Base-by-base conservation (phyloP, 2,888 invertebrate species). In the Dusona sp. region DNA sequence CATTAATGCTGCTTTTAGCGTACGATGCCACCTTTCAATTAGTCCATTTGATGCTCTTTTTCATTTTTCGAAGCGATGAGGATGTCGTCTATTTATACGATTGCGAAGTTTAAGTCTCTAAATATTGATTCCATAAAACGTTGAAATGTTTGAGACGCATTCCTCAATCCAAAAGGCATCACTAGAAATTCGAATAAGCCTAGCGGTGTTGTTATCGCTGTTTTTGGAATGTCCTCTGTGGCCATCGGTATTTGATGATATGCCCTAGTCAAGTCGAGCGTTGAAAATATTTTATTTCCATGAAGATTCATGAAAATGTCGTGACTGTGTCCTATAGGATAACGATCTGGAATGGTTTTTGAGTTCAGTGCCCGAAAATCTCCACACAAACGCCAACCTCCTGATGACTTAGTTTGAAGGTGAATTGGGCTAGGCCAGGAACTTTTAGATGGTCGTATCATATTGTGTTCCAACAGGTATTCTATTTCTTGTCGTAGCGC, bases 281-380 rank as follows among this genome's bases (percentile, higher is more conserved):
- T 33, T 33, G 33, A 2, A 33, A 33, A 33, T 33, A 33, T 33
- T 33, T 33, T 33, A 3, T 33, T 33, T 33, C 33, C 4, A 4
- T 33, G 33, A 33, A 33, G 33, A 33, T 4, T 4, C 33, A 33
- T 33, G 33, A 33, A 33, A 33, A 33, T 33, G 33, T 33, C 33
- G 33, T 33, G 33, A 33, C 33, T 33, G 33, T 33, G 33, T 33
- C 4, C 33, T 33, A 4, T 33, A 33, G n/a, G 72, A n/a, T 51
- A 72, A 0, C 72, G 72, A 51, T 72, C 72, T 7, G 72, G 72
- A 1, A 33, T n/a, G 1, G 51, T 72, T n/a, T 33, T 72, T n/a
- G 51, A 0, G 33, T 72, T 72, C 11, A 72, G n/a, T 7, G 72
- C 72, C 25, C 70, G 42, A 51, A 51, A 72, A 33, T 72, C 72